Evolutionary conservation across 2,797 vertebrate genomes (phyloP), one percentile per base, ranked within the genome.

Genomic region (Clamator glandarius): DNA sequence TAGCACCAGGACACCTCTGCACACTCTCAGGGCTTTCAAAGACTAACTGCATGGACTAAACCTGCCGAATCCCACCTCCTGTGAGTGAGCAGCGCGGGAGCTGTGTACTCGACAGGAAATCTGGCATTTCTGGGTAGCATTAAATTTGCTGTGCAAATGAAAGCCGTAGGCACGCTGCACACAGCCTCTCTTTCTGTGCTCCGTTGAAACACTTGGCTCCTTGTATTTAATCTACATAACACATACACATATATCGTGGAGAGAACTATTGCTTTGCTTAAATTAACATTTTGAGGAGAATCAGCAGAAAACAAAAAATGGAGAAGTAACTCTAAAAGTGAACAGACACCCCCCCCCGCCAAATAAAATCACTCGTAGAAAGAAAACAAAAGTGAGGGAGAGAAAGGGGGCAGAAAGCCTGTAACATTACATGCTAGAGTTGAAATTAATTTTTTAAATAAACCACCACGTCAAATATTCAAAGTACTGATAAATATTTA

Each of bases 401-500:
- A 74, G 31, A 12, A 46, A 1, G 6, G 5, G 5, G 14, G 4
- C 2, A 29, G 39, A 35, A 87, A 55, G 46, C 8, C 33, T 25
- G 29, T 57, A 69, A n/a, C 29, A 44, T 67, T 58, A 36, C 31
- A n/a, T 16, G 33, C 11, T 69, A 26, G 36, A 41, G 84, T 81
- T 69, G 64, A 76, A 79, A 67, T 18, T 1, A 44, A 73, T 14
- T 73, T 83, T 70, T 84, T 35, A 80, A 93, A 86, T 52, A 77
- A 93, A 70, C 8, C 31, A 67, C 44, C 52, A 25, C 48, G 35
- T 77, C 61, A 83, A 87, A 68, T 70, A 80, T 51, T 90, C 50
- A 75, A 74, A 94, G 61, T 67, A 36, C 58, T 95, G 85, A 83
- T 86, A 96, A 96, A 96, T 95, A 93, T 96, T 96, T 95, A 89